A percentile compares a stretch with the other conserved stretches of the same genome.
Conservation (phyloP, 2,888 invertebrate species). For the Nemotelus pantherinus region DNA sequence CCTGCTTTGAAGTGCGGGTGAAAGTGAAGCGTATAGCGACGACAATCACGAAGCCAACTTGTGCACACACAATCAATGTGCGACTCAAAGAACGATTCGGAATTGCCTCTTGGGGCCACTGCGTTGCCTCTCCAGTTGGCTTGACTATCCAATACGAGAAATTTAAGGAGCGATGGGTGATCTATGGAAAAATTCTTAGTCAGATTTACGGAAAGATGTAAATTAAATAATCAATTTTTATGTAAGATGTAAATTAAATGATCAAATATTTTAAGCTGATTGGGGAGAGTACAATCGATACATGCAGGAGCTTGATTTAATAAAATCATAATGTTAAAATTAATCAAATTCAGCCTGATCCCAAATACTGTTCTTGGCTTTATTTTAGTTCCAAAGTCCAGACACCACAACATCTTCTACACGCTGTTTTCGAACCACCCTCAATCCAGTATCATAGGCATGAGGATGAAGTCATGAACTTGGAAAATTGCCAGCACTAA, state of each 20-base stretch:
- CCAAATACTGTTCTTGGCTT: too few species aligned
- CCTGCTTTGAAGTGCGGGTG: neutral
- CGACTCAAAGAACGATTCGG: conserved; percentile 14
- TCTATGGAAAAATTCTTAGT: neutral
- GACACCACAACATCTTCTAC: conserved; percentile 5
- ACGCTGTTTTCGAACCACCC: neutral
- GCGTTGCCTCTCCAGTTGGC: neutral
- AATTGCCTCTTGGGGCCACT: conserved; percentile 12
- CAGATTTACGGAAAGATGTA: too few species aligned
- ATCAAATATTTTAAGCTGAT: too few species aligned
- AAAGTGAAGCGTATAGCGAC: neutral
- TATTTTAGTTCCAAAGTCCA: too few species aligned
- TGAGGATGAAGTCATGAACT: conserved; percentile 16
- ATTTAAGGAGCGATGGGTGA: neutral
- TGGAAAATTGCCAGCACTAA: conserved; percentile 45
- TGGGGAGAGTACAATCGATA: too few species aligned
- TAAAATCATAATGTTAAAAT: too few species aligned
- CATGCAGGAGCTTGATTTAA: too few species aligned
- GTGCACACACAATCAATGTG: conserved; percentile 19
- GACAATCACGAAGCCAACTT: conserved; percentile 15
- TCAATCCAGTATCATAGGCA: neutral
- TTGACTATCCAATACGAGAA: neutral
- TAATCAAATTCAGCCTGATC: too few species aligned
- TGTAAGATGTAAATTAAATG: too few species aligned
- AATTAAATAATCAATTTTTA: too few species aligned